Base-by-base conservation (phyloP, 2,797 vertebrate species). In the Amphiprion clarkii region DNA sequence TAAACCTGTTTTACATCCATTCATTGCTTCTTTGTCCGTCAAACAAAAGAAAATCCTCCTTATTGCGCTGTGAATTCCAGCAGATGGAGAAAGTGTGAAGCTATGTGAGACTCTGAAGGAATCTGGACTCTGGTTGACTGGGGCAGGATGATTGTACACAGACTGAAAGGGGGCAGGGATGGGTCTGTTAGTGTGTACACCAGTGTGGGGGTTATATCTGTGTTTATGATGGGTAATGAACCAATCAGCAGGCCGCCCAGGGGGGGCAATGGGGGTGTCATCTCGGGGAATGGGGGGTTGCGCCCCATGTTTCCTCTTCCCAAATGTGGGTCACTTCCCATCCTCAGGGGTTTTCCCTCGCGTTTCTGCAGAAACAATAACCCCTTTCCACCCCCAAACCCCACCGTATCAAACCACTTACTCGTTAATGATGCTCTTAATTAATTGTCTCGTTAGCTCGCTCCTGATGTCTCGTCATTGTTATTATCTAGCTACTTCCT, bases 271-370 rank as follows among this genome's bases (percentile, higher is more conserved):
- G 65, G 87, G 90, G 86, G 76, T 84, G 85, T 51, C 74, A 59
- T 64, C 76, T 74, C 56, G 62, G 55, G 64, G 77, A 74, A 74
- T 61, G 55, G 73, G 76, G 77, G 78, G 73, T 65, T 40, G 51
- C 59, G 52, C 46, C 78, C 67, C 66, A 44, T 85, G n/a, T 52
- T 78, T 71, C 79, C 56, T 87, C 68, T 54, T 77, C 21, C 31
- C 52, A 87, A 91, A 93, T 92, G 78, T 93, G 90, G 92, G 92
- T 93, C 89, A 92, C 82, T 83, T 82, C 77, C 72, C 77, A 57
- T 90, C 92, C 89, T 90, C 60, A 70, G 86, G 91, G 82, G 81
- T 87, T 90, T 86, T 81, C 71, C 63, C 79, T 81, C 29, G 0
- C 74, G 46, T 48, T 81, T 81, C 63, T 6, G 21, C 69, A 68